Evolutionary conservation across 2,888 invertebrate genomes (phyloP), one percentile per base, ranked within the genome.

Genomic region (Phania funesta): DNA sequence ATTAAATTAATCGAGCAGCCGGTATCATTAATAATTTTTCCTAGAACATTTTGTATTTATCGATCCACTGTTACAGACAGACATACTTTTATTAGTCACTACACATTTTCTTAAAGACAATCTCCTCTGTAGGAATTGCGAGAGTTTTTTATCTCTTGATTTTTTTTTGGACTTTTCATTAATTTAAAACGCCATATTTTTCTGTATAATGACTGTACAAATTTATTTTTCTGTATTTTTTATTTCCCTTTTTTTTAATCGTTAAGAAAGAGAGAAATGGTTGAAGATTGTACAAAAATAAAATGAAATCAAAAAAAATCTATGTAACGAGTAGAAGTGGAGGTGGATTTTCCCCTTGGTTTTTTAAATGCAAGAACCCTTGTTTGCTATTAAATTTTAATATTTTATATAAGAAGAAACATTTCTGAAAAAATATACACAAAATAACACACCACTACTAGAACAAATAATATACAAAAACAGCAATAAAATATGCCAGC

Each of bases 401-500:
- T 65, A 74, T 65, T 74, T 74, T 64, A 56, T 56, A 74, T 46
- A 73, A 50, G 68, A 73, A 62, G 26, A 26, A 46, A 54, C 26
- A 54, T 44, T 71, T 38, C 11, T 22, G 8, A 35, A 58, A 70
- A 70, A 71, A 68, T 29, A 68, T 32, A 64, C 13, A 9, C 48
- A 64, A 32, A 48, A 18, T 41, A 50, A 73, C 58, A 22, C 58
- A 75, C 75, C 75, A 75, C 75, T 74, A 29, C 75, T 38, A 56
- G 56, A 29, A 22, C 7, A 56, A 58, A 41, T 58, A 58, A 18
- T 13, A 54, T 20, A 41, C n/a, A 67, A 56, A 18, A 35, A 52
- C 26, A 68, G 60, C 65, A 75, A 41, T 48, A 67, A 67, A 58
- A 67, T 67, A 76, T 67, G 50, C 58, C 48, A 67, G 50, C 75